Percentiles rank a stretch among this genome's conserved stretches.
phyloP scores from a whole-genome alignment of 2,113 vertebrate species.

The Indicator indicator region DNA sequence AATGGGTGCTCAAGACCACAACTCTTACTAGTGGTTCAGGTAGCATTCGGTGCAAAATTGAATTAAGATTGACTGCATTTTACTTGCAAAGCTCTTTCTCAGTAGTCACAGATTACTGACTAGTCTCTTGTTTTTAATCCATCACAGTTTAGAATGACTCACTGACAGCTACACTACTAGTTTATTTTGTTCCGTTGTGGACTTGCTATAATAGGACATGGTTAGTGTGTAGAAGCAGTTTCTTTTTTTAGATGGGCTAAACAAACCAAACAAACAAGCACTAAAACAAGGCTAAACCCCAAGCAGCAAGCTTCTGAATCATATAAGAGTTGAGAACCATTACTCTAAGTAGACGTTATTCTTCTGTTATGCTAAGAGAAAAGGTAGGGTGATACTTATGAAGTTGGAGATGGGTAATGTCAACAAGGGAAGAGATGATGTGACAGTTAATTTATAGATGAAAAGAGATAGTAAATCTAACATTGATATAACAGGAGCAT shows the following conservation, averaged over 20 bases:
- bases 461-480: background rate
- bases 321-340: background rate
- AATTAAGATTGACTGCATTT: background rate
- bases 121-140: background rate
- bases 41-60: background rate
- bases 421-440: background rate
- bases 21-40: background rate
- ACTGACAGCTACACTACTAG: background rate
- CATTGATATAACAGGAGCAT: background rate
- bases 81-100: background rate
- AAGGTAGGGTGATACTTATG: background rate
- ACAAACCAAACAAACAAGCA: too few relatives aligned
- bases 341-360: background rate
- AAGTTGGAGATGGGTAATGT: background rate
- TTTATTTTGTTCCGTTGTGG: background rate
- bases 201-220: background rate
- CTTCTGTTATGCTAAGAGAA: background rate
- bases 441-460: background rate
- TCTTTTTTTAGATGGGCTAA: background rate
- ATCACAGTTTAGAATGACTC: background rate
- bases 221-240: background rate
- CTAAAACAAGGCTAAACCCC: background rate
- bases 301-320: background rate
- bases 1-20: slow-evolving; percentile 15
- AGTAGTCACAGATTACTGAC: background rate